These are phyloP conservation scores for Euplexia lucipara DNA, from an alignment of 2,888 invertebrate species.

Conservation along the genomic window DNA sequence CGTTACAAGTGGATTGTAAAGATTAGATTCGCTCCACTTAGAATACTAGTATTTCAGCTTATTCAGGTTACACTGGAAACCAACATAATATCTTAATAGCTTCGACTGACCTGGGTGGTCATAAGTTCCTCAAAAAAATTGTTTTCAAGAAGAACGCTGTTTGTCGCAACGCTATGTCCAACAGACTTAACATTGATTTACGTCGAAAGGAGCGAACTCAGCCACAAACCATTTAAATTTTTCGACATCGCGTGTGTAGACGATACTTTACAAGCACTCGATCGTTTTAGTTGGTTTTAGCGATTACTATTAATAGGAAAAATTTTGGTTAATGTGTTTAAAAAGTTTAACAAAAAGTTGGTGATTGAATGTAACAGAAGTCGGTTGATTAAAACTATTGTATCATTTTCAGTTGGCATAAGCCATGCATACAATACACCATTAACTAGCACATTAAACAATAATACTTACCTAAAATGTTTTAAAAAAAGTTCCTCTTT, in stretches of 20 bases:
- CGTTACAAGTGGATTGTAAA: too few species aligned
- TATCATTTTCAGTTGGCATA: too few species aligned
- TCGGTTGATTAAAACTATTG: not conserved
- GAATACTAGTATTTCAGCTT: too few species aligned
- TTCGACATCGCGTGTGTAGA: constrained; percentile 56
- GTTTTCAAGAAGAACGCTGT: not conserved
- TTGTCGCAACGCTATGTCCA: constrained; percentile 21
- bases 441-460: too few species aligned
- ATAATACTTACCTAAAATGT: too few species aligned
- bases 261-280: constrained; percentile 40
- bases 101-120: too few species aligned
- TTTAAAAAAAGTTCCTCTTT: too few species aligned
- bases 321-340: constrained; percentile 22
- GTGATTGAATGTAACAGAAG: constrained; percentile 1
- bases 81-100: too few species aligned
- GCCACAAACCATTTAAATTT: constrained; percentile 46
- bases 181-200: constrained; percentile 43
- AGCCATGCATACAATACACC: too few species aligned
- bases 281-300: constrained; percentile 42
- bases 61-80: too few species aligned
- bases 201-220: constrained; percentile 31
- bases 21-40: too few species aligned
- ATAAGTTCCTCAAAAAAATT: too few species aligned
- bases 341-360: constrained; percentile 5
- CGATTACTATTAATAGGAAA: constrained; percentile 34